Conservation (phyloP, 2,888 invertebrate species). For the Charanyca ferruginea region DNA sequence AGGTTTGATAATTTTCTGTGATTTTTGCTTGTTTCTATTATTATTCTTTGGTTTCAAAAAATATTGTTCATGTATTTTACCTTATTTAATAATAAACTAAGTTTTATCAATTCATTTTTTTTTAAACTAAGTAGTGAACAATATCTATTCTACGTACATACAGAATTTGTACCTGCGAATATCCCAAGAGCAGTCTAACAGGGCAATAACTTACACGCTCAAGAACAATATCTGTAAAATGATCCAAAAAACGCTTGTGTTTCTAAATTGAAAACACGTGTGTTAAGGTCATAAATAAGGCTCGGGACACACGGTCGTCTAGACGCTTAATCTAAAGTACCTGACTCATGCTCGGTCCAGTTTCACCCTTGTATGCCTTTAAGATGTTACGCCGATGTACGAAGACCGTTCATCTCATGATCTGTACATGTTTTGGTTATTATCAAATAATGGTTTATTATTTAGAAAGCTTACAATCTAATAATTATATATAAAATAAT, state of each 20-base stretch:
- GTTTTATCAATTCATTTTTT: too few relatives aligned
- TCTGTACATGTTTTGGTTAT: background rate
- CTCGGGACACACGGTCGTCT: conserved; percentile 70
- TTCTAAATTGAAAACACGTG: conserved; percentile 77
- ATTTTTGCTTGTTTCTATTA: too few relatives aligned
- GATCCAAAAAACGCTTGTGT: conserved; percentile 59
- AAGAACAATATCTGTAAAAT: conserved; percentile 58
- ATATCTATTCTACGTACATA: too few relatives aligned
- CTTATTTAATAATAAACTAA: too few relatives aligned
- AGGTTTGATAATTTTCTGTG: too few relatives aligned
- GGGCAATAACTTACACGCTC: conserved; percentile 28
- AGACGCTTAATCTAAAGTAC: conserved; percentile 79
- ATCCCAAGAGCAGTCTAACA: conserved; percentile 4
- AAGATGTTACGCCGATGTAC: conserved; percentile 52
- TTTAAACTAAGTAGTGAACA: too few relatives aligned
- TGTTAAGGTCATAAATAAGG: conserved; percentile 73
- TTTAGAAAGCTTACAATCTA: too few relatives aligned
- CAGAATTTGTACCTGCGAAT: background rate
- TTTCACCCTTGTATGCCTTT: conserved; percentile 62
- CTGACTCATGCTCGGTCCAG: conserved; percentile 72
- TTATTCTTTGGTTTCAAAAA: too few relatives aligned
- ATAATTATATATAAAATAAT: too few relatives aligned
- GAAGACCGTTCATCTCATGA: conserved; percentile 32
- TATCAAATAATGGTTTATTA: too few relatives aligned
- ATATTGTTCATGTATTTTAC: too few relatives aligned